A percentile compares a stretch with the other conserved stretches of the same genome.
phyloP scores from a whole-genome alignment of 2,888 invertebrate genomes.

The Prostheceraeus crozeri region DNA sequence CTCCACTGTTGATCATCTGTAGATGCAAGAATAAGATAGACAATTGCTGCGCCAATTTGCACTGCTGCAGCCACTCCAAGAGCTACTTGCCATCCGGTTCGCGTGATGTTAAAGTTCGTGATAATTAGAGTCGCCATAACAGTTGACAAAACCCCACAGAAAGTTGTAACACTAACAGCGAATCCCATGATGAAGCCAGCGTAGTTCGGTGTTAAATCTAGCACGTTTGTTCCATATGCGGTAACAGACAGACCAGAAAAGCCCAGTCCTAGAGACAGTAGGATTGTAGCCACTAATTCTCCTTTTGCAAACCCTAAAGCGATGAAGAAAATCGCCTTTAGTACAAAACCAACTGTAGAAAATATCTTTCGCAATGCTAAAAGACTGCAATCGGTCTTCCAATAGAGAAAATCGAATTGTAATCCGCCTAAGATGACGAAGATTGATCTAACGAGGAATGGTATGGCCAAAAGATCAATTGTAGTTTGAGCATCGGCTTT shows the following conservation, averaged over 20 bases:
- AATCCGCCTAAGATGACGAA: not conserved
- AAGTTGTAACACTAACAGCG: slow-evolving; percentile 25
- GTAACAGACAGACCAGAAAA: slow-evolving; percentile 23
- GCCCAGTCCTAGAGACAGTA: not conserved
- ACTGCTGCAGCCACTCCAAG: not conserved
- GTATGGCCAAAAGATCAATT: not conserved
- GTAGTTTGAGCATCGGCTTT: slow-evolving; percentile 1
- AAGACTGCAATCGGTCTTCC: too few relatives aligned
- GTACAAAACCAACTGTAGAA: not conserved
- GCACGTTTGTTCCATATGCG: slow-evolving; percentile 19
- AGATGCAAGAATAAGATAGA: not conserved
- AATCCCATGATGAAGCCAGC: slow-evolving; percentile 28
- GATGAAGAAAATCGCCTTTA: slow-evolving; percentile 6
- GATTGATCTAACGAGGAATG: not conserved
- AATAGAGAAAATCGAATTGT: not conserved
- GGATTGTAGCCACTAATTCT: not conserved
- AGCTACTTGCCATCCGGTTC: slow-evolving; percentile 5
- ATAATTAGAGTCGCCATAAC: not conserved
- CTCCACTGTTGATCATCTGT: slow-evolving; percentile 5
- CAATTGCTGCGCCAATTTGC: not conserved
- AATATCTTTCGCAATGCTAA: not conserved
- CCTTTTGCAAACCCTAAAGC: not conserved
- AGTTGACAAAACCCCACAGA: slow-evolving; percentile 20
- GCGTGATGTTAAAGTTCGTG: too few relatives aligned
- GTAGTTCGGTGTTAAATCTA: slow-evolving; percentile 19